Evolutionary conservation across 2,888 invertebrate species (phyloP), one percentile per base, ranked within the genome.

Genomic region (Epistrophe grossulariae): DNA sequence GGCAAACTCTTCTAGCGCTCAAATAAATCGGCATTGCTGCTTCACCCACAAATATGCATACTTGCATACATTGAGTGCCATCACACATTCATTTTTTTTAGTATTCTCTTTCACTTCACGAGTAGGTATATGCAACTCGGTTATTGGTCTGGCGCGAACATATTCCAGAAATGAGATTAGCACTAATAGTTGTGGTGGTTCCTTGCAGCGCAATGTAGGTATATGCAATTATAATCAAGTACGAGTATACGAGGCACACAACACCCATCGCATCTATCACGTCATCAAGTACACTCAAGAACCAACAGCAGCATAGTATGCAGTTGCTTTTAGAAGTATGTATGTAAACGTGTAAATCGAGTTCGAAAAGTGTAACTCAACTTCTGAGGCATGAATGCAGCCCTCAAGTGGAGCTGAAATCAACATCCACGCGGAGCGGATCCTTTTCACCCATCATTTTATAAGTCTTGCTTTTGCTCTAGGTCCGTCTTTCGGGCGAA

Each of bases 301-400:
- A 73, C 15, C 62, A 76, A 52, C 80, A 68, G 60, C 52, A 28
- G 60, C 52, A 28, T 24, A 24, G 24, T 24, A 31, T 35, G 35
- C 40, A 68, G 55, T 45, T 62, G 31, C 31, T 43, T 45, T 60
- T 78, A 64, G 31, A 73, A 64, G 62, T 50, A 74, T n/a, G n/a
- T n/a, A n/a, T n/a, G 68, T 68, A 74, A 48, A 85, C 73, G 81
- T 85, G 85, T 81, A 85, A 85, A 85, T 85, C 81, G 85, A 85
- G 85, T 85, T 85, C 81, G 85, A 85, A 81, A 85, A 78, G 81
- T 85, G 73, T 81, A 81, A 70, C 78, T 85, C 85, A 73, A 85
- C 81, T 74, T 78, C 78, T 78, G 78, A 74, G 73, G 81, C 81
- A 81, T 81, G 85, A 28, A 72, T 84, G 76, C 66, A 76, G 80